Conservation (phyloP, 2,113 vertebrate species). For the Macquaria australasica region DNA sequence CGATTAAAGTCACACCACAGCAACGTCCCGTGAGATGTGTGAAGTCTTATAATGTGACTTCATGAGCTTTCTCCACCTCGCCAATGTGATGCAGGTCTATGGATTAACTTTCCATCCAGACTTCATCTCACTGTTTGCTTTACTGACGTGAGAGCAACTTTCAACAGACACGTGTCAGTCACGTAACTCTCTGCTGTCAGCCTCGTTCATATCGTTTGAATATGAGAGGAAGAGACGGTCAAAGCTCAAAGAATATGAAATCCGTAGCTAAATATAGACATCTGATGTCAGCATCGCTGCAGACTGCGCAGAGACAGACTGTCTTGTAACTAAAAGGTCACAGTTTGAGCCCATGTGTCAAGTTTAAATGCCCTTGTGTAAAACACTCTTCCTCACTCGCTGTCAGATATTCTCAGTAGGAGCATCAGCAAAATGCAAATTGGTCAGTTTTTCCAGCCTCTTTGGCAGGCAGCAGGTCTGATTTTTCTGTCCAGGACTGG, state of each 20-base stretch:
- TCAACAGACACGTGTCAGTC: slow-evolving; percentile 11
- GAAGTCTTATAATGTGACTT: not conserved
- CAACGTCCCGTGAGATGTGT: not conserved
- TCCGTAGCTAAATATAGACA: not conserved
- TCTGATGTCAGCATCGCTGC: slow-evolving; percentile 3
- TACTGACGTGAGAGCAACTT: not conserved
- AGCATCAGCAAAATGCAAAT: slow-evolving; percentile 66
- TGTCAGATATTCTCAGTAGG: slow-evolving; percentile 40
- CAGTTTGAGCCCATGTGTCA: slow-evolving; percentile 27
- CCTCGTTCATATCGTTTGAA: not conserved
- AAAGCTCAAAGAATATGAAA: not conserved
- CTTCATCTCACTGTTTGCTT: not conserved
- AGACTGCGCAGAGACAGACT: not conserved
- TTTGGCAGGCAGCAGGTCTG: not conserved
- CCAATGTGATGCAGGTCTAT: not conserved
- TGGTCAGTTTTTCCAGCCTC: not conserved
- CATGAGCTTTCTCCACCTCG: not conserved
- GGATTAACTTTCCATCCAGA: too few species aligned
- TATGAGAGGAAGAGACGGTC: not conserved
- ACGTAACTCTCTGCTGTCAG: not conserved
- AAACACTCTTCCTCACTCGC: slow-evolving; percentile 15
- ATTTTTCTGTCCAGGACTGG: not conserved
- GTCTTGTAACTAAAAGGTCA: slow-evolving; percentile 29
- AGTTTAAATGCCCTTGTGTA: slow-evolving; percentile 41
- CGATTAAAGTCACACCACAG: not conserved